These are phyloP conservation scores for Tursiops truncatus DNA, from an alignment of 2,113 vertebrate species.

Conservation along the genomic window DNA sequence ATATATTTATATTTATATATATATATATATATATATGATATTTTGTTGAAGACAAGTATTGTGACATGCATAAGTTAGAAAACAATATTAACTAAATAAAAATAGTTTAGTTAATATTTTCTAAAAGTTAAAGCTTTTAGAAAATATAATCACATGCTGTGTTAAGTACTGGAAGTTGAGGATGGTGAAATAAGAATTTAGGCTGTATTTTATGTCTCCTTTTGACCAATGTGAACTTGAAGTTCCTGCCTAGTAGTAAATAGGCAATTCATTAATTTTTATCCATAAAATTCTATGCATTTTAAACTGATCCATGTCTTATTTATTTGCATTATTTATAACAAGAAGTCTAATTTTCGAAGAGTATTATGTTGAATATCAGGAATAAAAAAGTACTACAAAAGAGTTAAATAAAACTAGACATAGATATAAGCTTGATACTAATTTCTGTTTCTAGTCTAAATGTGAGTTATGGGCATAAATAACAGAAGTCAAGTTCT, in stretches of 20 bases:
- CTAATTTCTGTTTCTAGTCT: background rate
- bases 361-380: background rate
- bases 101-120: background rate
- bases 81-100: background rate
- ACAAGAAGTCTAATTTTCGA: background rate
- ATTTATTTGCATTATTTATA: background rate
- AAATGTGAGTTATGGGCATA: background rate
- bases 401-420: background rate
- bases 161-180: background rate
- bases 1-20: background rate
- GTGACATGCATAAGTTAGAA: background rate
- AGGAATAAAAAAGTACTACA: background rate
- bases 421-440: background rate
- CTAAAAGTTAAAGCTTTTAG: background rate
- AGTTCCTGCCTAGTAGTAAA: background rate
- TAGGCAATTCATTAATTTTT: conserved; percentile 13
- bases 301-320: background rate
- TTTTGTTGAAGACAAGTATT: background rate
- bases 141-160: background rate
- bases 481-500: background rate
- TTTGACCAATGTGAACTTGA: background rate
- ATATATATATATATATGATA: background rate
- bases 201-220: background rate
- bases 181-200: background rate
- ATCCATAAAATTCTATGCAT: background rate